Evolutionary conservation across 2,113 vertebrate genomes (phyloP).

Genomic region (Opisthocomus hoazin): DNA sequence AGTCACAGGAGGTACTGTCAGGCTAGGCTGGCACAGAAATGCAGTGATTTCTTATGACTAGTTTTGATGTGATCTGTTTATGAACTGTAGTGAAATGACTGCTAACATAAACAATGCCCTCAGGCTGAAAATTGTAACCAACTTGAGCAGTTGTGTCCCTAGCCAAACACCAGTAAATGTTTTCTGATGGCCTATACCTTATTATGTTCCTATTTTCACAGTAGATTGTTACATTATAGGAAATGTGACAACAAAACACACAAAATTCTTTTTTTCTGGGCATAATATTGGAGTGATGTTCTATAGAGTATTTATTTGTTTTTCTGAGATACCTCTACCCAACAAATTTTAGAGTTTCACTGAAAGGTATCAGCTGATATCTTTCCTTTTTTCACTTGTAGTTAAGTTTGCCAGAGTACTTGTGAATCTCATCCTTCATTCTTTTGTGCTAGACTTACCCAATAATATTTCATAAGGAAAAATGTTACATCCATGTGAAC

Average conservation of each 20-base stretch:
- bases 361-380: neutral
- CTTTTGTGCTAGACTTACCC: neutral
- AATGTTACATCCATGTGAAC: neutral
- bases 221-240: neutral
- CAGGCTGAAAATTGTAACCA: neutral
- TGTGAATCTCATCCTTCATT: neutral
- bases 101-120: neutral
- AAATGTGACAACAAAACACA: neutral
- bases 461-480: neutral
- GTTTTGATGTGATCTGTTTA: neutral
- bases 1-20: neutral
- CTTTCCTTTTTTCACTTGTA: neutral
- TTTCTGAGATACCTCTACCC: neutral
- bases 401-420: neutral
- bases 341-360: neutral
- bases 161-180: neutral
- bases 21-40: neutral
- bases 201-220: neutral
- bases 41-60: neutral
- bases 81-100: slow-evolving; percentile 27
- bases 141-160: neutral
- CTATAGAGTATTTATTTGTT: neutral
- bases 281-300: neutral
- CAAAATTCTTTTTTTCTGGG: neutral
- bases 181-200: neutral